Percentiles rank a stretch among this genome's conserved stretches.
Conservation (phyloP, 2,797 vertebrate species). For the Tiaroga cobitis region DNA sequence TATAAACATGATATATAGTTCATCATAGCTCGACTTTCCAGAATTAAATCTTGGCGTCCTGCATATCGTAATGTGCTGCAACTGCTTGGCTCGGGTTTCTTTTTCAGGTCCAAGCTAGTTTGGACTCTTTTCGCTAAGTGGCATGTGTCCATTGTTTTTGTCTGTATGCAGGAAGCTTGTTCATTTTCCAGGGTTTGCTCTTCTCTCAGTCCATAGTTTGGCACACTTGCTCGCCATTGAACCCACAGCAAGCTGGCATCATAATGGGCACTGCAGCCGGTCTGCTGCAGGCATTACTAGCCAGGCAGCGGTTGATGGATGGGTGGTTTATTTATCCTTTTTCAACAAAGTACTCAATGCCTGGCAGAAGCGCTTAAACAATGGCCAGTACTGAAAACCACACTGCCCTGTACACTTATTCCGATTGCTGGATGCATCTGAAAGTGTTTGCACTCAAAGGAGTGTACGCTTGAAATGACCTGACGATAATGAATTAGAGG, state of each 20-base stretch:
- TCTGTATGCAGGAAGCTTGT: neutral
- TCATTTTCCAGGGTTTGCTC: constrained; percentile 5
- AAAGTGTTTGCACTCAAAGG: neutral
- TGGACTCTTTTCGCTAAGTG: neutral
- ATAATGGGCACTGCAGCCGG: neutral
- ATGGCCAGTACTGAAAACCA: neutral
- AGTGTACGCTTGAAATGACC: neutral
- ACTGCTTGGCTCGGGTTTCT: neutral
- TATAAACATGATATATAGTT: neutral
- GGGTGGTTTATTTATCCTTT: constrained; percentile 41
- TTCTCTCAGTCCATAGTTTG: constrained; percentile 9
- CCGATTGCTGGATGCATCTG: neutral
- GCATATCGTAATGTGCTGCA: neutral
- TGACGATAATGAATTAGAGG: neutral
- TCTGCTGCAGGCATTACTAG: constrained; percentile 5
- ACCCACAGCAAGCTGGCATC: constrained; percentile 21
- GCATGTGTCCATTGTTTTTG: neutral
- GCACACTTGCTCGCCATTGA: constrained; percentile 7
- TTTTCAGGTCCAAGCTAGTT: neutral
- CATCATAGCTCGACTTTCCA: neutral
- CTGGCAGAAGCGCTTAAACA: neutral
- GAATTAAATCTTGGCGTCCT: neutral
- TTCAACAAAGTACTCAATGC: constrained; percentile 2
- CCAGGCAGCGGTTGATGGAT: constrained; percentile 40
- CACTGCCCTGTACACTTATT: neutral